These are phyloP conservation scores for Drepana falcataria DNA, from an alignment of 2,888 invertebrate genomes.

Conservation along the genomic window DNA sequence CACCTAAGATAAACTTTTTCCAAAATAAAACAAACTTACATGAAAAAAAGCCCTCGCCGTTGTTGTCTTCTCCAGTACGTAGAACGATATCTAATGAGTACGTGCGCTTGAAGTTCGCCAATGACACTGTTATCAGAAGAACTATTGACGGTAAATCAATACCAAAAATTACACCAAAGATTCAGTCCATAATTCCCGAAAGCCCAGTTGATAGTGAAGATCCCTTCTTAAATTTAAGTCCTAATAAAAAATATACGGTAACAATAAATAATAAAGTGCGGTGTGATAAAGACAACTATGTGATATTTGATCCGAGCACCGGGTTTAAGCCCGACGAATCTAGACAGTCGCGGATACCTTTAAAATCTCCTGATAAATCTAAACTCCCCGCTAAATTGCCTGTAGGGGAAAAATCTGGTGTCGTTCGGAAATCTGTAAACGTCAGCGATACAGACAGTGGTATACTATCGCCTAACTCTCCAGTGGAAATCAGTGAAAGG, in stretches of 20 bases:
- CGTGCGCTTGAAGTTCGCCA: slow-evolving; percentile 64
- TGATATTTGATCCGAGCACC: slow-evolving; percentile 69
- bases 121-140: slow-evolving; percentile 63
- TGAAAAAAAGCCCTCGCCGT: slow-evolving; percentile 52
- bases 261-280: slow-evolving; percentile 73
- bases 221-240: slow-evolving; percentile 68
- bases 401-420: slow-evolving; percentile 46
- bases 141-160: slow-evolving; percentile 68
- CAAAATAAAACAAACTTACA: slow-evolving; percentile 51
- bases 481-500: slow-evolving; percentile 71
- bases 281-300: slow-evolving; percentile 75
- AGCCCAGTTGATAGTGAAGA: slow-evolving; percentile 72
- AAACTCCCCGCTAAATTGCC: slow-evolving; percentile 58
- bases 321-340: slow-evolving; percentile 61
- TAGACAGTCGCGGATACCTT: slow-evolving; percentile 44
- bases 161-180: slow-evolving; percentile 70
- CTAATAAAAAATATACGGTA: slow-evolving; percentile 75
- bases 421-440: slow-evolving; percentile 55
- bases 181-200: slow-evolving; percentile 74
- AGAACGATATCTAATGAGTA: slow-evolving; percentile 76
- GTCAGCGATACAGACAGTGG: slow-evolving; percentile 83
- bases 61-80: slow-evolving; percentile 60
- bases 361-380: slow-evolving; percentile 57
- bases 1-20: slow-evolving; percentile 66
- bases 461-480: slow-evolving; percentile 81